phyloP scores from a whole-genome alignment of 2,888 invertebrate genomes.

The Ormyrus nitidulus region DNA sequence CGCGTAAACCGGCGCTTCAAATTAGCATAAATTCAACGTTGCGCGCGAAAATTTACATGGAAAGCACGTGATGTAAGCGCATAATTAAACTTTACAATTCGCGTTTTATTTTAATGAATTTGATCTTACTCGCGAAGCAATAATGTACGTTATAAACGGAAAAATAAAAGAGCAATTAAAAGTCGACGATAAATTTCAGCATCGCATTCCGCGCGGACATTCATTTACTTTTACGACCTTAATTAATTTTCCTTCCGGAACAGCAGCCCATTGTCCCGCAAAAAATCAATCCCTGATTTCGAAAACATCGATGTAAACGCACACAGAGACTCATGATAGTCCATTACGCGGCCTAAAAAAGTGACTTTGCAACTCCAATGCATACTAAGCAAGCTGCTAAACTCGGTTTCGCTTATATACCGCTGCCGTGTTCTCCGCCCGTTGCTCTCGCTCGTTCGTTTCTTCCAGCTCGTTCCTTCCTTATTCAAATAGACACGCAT shows the following conservation, averaged over 20 bases:
- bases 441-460: constrained; percentile 46
- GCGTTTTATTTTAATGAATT: constrained; percentile 30
- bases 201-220: constrained; percentile 26
- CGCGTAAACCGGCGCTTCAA: neutral
- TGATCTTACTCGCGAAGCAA: constrained; percentile 12
- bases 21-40: neutral
- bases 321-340: constrained; percentile 53
- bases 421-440: constrained; percentile 49
- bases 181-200: constrained; percentile 35
- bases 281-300: neutral
- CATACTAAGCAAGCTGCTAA: constrained; percentile 72
- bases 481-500: constrained; percentile 49
- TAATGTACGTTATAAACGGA: constrained; percentile 8
- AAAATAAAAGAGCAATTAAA: constrained; percentile 29
- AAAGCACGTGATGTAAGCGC: neutral
- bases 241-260: constrained; percentile 35
- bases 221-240: constrained; percentile 35
- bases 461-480: constrained; percentile 40
- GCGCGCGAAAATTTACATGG: no score
- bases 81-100: constrained; percentile 17
- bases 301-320: constrained; percentile 10
- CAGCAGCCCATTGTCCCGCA: neutral
- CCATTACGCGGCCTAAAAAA: constrained; percentile 70
- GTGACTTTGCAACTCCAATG: constrained; percentile 74
- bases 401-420: constrained; percentile 47